Base-by-base conservation (phyloP, 1,140 invertebrate genomes). In the Drosophila kikkawai region DNA sequence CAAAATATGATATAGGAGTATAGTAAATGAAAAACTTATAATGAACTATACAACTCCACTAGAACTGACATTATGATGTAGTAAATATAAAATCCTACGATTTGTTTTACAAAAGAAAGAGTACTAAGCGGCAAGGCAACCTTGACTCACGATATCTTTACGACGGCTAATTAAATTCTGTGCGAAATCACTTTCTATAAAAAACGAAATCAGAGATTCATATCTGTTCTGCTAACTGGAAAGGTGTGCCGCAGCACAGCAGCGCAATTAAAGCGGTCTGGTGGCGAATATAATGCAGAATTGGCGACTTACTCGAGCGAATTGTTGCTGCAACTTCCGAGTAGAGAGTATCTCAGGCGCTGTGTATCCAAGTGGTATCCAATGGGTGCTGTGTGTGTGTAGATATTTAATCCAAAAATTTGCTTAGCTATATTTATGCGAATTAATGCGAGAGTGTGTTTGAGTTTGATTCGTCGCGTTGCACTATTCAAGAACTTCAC, bases 361-460 rank as follows among this genome's bases (percentile, higher is more conserved):
- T 80, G 66, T 68, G 80, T 87, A 87, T 88, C 84, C 84, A 87
- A 87, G 51, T 53, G 47, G 67, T 84, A 86, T 86, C 82, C 82
- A 79, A 87, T 82, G 75, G 71, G 68, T 79, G 82, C 75, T 73
- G 81, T 67, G 68, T 75, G 64, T 71, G 57, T 55, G 74, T 77
- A 80, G 75, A 61, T 84, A 78, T 83, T 87, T 87, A 87, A 88
- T 87, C 85, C 84, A 58, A 81, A 59, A 59, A 85, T 81, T 59
- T 77, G 66, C 71, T 78, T 61, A 77, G 63, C 66, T 80, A 58
- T 67, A 63, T 63, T 45, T 69, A 47, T 74, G 53, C 45, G 51
- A 51, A 75, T 41, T 55, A 69, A 51, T 75, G 47, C 67, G 67
- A 56, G 32, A 69, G 56, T 77, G 48, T 79, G 41, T 73, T 79